These are phyloP conservation scores for Formicarius rufipectus DNA, from an alignment of 2,113 vertebrate genomes.

Conservation along the genomic window DNA sequence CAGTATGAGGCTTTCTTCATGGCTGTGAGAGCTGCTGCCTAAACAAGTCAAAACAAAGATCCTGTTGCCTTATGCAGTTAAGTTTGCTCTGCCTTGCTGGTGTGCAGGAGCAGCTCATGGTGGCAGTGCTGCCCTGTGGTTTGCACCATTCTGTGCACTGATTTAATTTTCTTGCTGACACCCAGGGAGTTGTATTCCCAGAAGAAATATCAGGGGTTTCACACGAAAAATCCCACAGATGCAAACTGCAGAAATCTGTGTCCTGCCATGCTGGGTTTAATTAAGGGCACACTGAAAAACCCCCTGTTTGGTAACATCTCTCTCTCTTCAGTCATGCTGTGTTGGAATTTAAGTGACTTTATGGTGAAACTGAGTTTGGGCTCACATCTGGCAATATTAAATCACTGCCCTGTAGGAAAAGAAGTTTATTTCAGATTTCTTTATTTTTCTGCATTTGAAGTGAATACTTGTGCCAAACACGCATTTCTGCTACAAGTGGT, in stretches of 20 bases:
- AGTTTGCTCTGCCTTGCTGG: background rate
- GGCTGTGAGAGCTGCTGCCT: background rate
- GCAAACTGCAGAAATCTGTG: background rate
- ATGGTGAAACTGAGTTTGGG: background rate
- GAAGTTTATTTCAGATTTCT: background rate
- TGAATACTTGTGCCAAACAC: background rate
- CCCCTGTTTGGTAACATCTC: background rate
- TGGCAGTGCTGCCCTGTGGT: conserved; percentile 52
- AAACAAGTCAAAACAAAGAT: background rate
- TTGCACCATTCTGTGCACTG: background rate
- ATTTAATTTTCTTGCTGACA: background rate
- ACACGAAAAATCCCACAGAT: background rate
- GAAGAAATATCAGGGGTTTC: background rate
- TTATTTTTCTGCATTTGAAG: background rate
- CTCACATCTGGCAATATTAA: conserved; percentile 6
- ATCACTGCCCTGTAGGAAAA: background rate
- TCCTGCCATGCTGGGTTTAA: conserved; percentile 25
- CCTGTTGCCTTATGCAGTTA: background rate
- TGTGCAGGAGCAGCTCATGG: conserved; percentile 30
- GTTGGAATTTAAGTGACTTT: background rate
- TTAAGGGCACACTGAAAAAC: conserved; percentile 1
- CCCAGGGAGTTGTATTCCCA: background rate
- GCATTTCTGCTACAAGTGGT: background rate
- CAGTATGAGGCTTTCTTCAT: background rate
- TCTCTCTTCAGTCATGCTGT: background rate